Base-by-base conservation (phyloP, 2,888 invertebrate species). In the Oasisia sp. region DNA sequence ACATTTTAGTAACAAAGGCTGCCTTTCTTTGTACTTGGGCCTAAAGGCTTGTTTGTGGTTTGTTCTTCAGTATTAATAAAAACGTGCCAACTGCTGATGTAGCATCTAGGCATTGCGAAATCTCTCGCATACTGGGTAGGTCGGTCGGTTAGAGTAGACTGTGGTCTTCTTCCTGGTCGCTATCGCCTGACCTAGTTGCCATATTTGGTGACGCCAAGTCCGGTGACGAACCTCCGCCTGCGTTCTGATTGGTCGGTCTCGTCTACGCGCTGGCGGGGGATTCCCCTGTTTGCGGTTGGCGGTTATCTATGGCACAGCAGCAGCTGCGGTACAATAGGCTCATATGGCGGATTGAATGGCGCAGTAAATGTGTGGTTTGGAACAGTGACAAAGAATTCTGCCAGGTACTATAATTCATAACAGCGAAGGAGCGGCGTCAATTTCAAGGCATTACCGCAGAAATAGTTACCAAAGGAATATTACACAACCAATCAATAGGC, bases 81-180 rank as follows among this genome's bases (percentile, higher is more conserved):
- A 74, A 1, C 74, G 19, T 74, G 27, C 74, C 74, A 19, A 74
- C 19, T 19, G 27, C 74, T 74, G 74, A 74, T 74, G 74, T 5
- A 74, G 74, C 74, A 74, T 27, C 74, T 74, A 19, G 74, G 74
- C 74, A 74, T 74, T 74, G 74, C 74, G 74, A 74, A 74, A 74
- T 74, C 74, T 19, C 11, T 56, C 56, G 56, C 56, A 56, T 56
- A 19, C 56, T 56, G 56, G 19, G 1, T 14, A 74, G 27, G 27
- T 1, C 27, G 27, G 19, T 2, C 14, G 27, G 74, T 19, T n/a
- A 19, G 74, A 74, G 5, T n/a, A 7, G 74, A 27, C 74, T 74
- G 74, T n/a, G 7, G 27, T 27, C 74, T 74, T 27, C 74, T 74
- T 74, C 74, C 74, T 74, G 74, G 27, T 74, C 74, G 74, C 74